A percentile compares a stretch with the other conserved stretches of the same genome.
phyloP scores from a whole-genome alignment of 2,113 vertebrate species.

The Sarotherodon lohbergeri region DNA sequence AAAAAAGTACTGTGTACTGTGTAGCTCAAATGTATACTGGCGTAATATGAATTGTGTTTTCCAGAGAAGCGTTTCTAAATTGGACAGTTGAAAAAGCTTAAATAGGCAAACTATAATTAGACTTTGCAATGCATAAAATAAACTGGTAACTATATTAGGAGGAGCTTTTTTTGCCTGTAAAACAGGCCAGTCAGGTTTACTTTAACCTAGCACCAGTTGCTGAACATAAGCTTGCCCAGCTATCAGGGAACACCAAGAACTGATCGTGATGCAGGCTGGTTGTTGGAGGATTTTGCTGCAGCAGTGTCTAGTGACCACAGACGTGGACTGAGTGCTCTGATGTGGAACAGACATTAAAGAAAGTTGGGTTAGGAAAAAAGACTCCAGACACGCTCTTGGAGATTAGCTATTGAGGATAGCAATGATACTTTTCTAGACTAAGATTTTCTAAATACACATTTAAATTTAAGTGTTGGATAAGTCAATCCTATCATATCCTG shows the following conservation, averaged over 20 bases:
- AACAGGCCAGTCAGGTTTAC: background rate
- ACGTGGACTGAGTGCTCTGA: background rate
- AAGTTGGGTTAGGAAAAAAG: background rate
- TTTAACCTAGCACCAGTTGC: background rate
- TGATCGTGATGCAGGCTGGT: background rate
- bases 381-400: background rate
- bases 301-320: background rate
- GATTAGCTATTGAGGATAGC: background rate
- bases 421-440: background rate
- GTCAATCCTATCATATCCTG: background rate
- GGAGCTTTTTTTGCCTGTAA: background rate
- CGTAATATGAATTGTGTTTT: background rate
- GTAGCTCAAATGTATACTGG: background rate
- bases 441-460: background rate
- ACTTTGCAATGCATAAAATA: background rate
- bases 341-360: fast-evolving
- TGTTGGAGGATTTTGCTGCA: background rate
- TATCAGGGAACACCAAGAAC: background rate
- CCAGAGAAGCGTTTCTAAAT: background rate
- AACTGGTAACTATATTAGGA: background rate
- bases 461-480: background rate
- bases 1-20: background rate
- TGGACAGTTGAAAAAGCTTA: background rate
- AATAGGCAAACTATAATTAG: background rate
- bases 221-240: background rate